Base-by-base conservation (phyloP, 2,113 vertebrate genomes). In the Pachycephala philippinensis region DNA sequence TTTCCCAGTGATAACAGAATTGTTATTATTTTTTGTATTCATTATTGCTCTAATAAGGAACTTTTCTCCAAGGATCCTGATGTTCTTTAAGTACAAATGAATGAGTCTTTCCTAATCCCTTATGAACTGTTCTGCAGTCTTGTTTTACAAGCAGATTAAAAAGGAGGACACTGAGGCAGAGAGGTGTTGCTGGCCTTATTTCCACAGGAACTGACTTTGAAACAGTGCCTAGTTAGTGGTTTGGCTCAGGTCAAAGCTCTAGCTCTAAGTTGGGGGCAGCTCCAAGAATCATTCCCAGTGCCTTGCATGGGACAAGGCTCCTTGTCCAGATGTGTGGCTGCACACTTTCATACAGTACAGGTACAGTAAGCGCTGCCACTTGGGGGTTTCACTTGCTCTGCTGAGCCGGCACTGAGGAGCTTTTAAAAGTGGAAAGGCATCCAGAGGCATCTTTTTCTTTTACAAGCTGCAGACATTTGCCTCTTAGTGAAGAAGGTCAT, bases 361-460 rank as follows among this genome's bases (percentile, higher is more conserved):
- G 59, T 91, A 94, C 90, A 93, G 93, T 75, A 90, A 47, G 31
- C 2, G 0, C 70, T 45, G 47, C 68, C 49, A 37, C 64, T 95
- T 77, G 76, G 0, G 4, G 44, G 44, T 90, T 85, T 68, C 64
- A 44, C 69, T 76, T 61, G 87, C 76, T 78, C 82, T 90, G 88
- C 83, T 90, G 89, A 94, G 78, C 70, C 23, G 57, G 90, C 95
- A 72, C 47, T 66, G 15, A 75, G 83, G 66, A 52, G 54, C 42
- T 94, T 95, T 95, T 90, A 95, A 94, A 97, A 97, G 84, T 76
- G 57, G 93, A 97, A 93, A 96, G 90, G 93, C 91, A 96, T 95
- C 82, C 66, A 87, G 92, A 74, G 83, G 87, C 90, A 85, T 94
- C 95, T 90, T 93, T 87, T 94, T 96, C 93, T 95, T 97, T 97